phyloP scores from a whole-genome alignment of 2,797 vertebrate species.

The Aratinga solstitialis region DNA sequence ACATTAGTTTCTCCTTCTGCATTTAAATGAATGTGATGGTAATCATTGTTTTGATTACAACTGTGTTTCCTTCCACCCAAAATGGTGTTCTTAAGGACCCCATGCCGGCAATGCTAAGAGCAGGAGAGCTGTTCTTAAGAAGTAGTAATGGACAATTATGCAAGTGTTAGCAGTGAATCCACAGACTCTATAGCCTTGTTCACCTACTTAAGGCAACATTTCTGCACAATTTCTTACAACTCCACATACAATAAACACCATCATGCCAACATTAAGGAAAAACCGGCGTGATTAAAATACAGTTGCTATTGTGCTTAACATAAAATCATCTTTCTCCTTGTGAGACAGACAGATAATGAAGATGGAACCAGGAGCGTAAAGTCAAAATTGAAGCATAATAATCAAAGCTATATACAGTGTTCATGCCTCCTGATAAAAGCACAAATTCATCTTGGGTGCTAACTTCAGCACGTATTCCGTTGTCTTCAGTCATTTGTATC shows the following conservation, averaged over 20 bases:
- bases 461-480: not conserved
- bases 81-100: constrained; percentile 69
- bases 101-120: constrained; percentile 61
- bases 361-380: not conserved
- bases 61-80: constrained; percentile 65
- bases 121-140: constrained; percentile 62
- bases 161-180: constrained; percentile 3
- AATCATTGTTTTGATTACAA: constrained; percentile 75
- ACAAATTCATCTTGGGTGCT: no score
- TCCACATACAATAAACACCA: not conserved
- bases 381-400: not conserved
- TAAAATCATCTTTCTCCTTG: not conserved
- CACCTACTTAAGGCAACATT: constrained; percentile 23
- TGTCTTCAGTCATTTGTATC: not conserved
- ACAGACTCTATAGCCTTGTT: not conserved
- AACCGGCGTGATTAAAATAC: not conserved
- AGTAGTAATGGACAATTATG: constrained; percentile 68
- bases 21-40: constrained; percentile 69
- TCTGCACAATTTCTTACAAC: not conserved
- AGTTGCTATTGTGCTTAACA: not conserved
- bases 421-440: not conserved
- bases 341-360: not conserved
- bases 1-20: constrained; percentile 65
- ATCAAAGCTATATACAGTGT: not conserved
- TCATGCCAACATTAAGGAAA: not conserved